Percentiles rank a stretch among this genome's conserved stretches.
phyloP scores from a whole-genome alignment of 2,113 vertebrate genomes.

The Psittacula cyanocephala region DNA sequence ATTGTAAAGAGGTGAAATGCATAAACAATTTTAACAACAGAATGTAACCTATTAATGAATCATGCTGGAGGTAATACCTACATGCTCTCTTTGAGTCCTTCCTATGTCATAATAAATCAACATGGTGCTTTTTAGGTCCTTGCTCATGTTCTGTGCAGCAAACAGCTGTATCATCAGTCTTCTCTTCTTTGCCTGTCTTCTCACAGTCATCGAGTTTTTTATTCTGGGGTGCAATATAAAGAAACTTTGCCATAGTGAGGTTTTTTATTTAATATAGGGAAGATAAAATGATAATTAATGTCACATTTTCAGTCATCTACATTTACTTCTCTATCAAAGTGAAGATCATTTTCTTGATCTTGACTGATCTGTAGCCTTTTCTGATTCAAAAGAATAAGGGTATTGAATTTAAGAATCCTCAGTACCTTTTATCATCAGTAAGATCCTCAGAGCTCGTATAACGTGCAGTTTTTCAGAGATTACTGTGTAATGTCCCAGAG shows the following conservation, averaged over 20 bases:
- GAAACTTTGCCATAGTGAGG: background rate
- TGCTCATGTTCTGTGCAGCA: background rate
- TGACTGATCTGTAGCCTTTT: background rate
- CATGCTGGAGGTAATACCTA: background rate
- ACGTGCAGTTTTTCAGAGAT: background rate
- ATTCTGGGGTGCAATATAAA: background rate
- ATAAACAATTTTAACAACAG: constrained; percentile 4
- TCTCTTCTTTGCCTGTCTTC: constrained; percentile 12
- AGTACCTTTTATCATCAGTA: background rate
- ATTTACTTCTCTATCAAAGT: background rate
- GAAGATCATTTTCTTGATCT: background rate
- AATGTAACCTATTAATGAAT: constrained; percentile 45
- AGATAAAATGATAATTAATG: background rate
- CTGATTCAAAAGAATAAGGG: background rate
- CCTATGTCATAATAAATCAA: background rate
- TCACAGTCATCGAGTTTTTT: background rate
- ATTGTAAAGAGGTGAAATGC: constrained; percentile 32
- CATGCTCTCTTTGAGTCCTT: background rate
- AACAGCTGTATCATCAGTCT: background rate
- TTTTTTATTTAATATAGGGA: background rate
- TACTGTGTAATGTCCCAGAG: background rate
- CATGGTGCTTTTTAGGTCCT: background rate
- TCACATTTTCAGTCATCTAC: background rate
- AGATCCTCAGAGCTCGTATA: background rate
- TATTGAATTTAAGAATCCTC: background rate